Percentiles rank a stretch among this genome's conserved stretches.
phyloP scores from a whole-genome alignment of 2,888 invertebrate genomes.

The Trichopoda pennipes region DNA sequence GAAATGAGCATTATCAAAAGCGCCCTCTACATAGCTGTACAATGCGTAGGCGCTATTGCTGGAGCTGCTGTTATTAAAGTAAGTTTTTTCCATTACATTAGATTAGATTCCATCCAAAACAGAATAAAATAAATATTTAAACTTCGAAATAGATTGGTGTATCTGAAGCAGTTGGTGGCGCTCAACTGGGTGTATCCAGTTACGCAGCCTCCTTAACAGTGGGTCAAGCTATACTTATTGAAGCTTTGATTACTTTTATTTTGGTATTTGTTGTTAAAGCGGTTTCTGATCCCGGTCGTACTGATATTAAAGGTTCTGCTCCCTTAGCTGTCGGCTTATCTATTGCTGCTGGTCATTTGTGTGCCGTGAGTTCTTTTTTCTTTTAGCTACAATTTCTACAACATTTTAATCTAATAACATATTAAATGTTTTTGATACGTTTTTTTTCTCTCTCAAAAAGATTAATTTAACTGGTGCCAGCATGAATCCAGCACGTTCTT shows the following conservation, averaged over 20 bases:
- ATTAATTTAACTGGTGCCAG: constrained; percentile 92
- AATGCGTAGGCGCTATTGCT: constrained; percentile 90
- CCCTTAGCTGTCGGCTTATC: constrained; percentile 94
- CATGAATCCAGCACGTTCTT: constrained; percentile 95
- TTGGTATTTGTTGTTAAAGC: constrained; percentile 93
- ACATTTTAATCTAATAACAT: neutral
- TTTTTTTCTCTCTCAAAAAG: constrained; percentile 77
- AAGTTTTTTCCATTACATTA: constrained; percentile 67
- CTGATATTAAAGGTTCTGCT: constrained; percentile 90
- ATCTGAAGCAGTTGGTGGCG: constrained; percentile 80
- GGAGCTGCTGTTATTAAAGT: constrained; percentile 90
- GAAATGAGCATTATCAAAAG: constrained; percentile 90
- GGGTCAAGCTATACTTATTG: constrained; percentile 90
- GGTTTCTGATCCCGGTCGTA: constrained; percentile 90
- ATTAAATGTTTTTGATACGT: neutral
- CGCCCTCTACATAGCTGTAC: constrained; percentile 89
- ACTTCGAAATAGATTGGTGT: constrained; percentile 78
- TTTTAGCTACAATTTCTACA: neutral
- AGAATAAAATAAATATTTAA: neutral
- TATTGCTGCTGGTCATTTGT: constrained; percentile 91
- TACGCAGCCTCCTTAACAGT: constrained; percentile 83
- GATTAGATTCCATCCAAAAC: neutral
- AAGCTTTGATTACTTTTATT: constrained; percentile 92
- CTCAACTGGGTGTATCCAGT: constrained; percentile 85
- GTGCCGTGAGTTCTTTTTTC: constrained; percentile 85